Percentiles rank a stretch among this genome's conserved stretches.
These are phyloP conservation scores for Cyclophora punctaria DNA, from an alignment of 2,888 invertebrate genomes.

Conservation along the genomic window DNA sequence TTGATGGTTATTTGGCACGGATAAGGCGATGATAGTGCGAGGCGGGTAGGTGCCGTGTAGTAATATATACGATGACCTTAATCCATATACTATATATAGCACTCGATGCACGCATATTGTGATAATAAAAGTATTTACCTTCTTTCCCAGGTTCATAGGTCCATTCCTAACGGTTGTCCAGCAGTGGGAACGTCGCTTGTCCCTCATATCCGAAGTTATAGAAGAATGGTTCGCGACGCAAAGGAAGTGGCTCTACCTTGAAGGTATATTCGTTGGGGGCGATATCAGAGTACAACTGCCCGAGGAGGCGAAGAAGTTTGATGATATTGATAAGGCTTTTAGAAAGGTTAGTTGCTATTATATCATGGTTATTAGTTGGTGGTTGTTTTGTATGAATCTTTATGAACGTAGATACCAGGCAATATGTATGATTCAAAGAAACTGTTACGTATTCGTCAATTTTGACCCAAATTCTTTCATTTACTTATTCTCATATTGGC, in stretches of 20 bases:
- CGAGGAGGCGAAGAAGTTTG: constrained; percentile 92
- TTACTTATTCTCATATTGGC: neutral
- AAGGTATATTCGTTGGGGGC: constrained; percentile 93
- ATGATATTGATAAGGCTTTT: constrained; percentile 88
- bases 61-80: too few relatives aligned
- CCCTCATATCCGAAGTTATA: constrained; percentile 88
- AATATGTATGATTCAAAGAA: too few relatives aligned
- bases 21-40: too few relatives aligned
- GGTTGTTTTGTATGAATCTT: too few relatives aligned
- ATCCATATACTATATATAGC: too few relatives aligned
- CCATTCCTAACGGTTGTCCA: constrained; percentile 89
- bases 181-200: constrained; percentile 88
- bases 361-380: too few relatives aligned
- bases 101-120: too few relatives aligned
- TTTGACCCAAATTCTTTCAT: too few relatives aligned
- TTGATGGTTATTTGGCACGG: too few relatives aligned
- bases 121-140: neutral
- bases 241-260: constrained; percentile 92
- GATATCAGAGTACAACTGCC: constrained; percentile 91
- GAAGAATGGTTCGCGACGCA: constrained; percentile 92
- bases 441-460: too few relatives aligned
- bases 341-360: constrained; percentile 70
- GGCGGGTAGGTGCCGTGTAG: too few relatives aligned
- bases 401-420: too few relatives aligned
- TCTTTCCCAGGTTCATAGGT: constrained; percentile 81